These are phyloP conservation scores for Nymphicus hollandicus DNA, from an alignment of 2,113 vertebrate genomes.

Conservation along the genomic window DNA sequence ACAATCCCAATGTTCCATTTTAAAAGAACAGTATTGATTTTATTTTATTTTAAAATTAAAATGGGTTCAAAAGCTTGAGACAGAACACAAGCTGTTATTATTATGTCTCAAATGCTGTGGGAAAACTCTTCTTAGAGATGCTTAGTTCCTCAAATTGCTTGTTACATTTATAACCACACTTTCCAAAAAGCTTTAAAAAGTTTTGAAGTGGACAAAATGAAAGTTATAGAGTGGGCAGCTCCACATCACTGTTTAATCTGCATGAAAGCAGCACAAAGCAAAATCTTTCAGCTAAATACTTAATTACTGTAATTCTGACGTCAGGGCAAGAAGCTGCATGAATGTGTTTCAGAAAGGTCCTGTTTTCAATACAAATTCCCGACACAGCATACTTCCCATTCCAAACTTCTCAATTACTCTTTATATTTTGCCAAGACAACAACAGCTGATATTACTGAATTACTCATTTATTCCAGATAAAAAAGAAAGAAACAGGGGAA, in stretches of 20 bases:
- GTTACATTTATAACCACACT: background rate
- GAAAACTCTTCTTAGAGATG: conserved; percentile 8
- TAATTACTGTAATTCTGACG: background rate
- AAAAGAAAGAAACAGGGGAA: background rate
- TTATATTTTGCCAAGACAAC: background rate
- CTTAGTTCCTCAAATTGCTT: background rate
- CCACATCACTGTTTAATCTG: background rate
- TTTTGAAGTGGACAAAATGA: background rate
- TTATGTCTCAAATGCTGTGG: background rate
- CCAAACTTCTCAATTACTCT: background rate
- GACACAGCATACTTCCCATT: background rate
- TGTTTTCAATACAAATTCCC: background rate
- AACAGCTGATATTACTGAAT: background rate
- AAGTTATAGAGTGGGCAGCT: background rate
- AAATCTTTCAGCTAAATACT: background rate
- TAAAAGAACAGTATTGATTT: background rate
- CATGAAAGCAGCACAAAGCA: background rate
- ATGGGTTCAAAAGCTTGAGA: background rate
- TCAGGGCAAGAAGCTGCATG: background rate
- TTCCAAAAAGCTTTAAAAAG: background rate
- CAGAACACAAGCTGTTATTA: conserved; percentile 11
- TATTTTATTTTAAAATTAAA: background rate
- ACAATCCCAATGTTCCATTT: background rate
- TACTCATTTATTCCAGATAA: background rate
- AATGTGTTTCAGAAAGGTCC: conserved; percentile 29